phyloP scores from a whole-genome alignment of 2,797 vertebrate species.

The Sebastes aleutianus region DNA sequence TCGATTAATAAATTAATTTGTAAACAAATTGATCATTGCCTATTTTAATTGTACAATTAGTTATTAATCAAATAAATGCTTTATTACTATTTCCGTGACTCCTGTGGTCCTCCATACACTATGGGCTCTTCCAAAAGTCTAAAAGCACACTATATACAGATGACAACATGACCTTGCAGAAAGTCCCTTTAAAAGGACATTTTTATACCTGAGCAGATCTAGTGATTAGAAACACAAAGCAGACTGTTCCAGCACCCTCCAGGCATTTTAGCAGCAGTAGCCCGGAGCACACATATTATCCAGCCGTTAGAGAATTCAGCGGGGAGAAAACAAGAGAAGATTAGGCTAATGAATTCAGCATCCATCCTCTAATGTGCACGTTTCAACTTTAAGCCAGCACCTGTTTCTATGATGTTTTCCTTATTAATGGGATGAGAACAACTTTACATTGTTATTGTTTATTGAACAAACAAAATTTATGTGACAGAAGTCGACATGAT shows the following conservation, averaged over 20 bases:
- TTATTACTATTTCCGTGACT: too few species aligned
- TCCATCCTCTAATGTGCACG: neutral
- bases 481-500: neutral
- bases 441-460: neutral
- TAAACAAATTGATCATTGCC: too few species aligned
- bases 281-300: slow-evolving; percentile 23
- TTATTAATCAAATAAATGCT: too few species aligned
- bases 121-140: neutral
- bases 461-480: neutral
- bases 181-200: neutral
- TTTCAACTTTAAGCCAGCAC: slow-evolving; percentile 3
- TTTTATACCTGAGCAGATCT: neutral
- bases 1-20: too few species aligned
- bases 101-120: neutral
- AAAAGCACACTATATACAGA: neutral
- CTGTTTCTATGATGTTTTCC: neutral
- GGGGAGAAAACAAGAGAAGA: neutral
- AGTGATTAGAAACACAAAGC: slow-evolving; percentile 20
- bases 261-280: slow-evolving; percentile 21
- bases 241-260: slow-evolving; percentile 11
- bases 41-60: too few species aligned
- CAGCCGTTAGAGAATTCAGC: slow-evolving; percentile 6
- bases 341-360: slow-evolving; percentile 33
- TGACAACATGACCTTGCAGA: neutral
- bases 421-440: neutral